phyloP scores from a whole-genome alignment of 92 coral and sea anemone species.

The Porites evermanni region DNA sequence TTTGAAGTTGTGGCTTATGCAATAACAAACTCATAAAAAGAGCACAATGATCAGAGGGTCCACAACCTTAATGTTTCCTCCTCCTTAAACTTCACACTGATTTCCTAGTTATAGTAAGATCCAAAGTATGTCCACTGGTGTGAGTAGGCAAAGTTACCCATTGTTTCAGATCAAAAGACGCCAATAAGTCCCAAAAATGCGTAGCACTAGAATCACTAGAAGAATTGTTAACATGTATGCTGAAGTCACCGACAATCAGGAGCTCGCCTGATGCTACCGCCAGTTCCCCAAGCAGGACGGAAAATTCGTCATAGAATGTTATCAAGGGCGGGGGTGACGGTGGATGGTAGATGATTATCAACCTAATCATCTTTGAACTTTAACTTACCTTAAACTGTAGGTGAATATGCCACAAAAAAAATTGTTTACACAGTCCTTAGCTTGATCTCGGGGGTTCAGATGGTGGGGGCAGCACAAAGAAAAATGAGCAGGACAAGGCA shows the following conservation, averaged over 20 bases:
- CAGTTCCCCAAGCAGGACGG: conserved; percentile 29
- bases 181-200: conserved; percentile 15
- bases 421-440: too few relatives aligned
- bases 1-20: conserved; percentile 21
- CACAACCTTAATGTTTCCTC: not conserved
- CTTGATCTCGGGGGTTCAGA: too few relatives aligned
- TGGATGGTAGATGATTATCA: not conserved
- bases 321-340: not conserved
- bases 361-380: not conserved
- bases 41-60: conserved; percentile 8
- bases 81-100: not conserved
- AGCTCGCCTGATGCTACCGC: conserved; percentile 20
- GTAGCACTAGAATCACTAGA: not conserved
- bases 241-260: conserved; percentile 20
- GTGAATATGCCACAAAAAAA: too few relatives aligned
- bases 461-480: too few relatives aligned
- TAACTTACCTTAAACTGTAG: not conserved
- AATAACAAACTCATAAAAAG: conserved; percentile 6
- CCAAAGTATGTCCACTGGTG: conserved; percentile 19
- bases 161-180: conserved; percentile 24
- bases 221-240: conserved; percentile 7
- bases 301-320: conserved; percentile 12
- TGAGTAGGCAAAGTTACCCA: conserved; percentile 15
- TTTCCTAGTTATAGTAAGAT: conserved; percentile 8
- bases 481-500: too few relatives aligned